Conservation (phyloP, 2,797 vertebrate genomes). For the Pangasius sanitwongsei region DNA sequence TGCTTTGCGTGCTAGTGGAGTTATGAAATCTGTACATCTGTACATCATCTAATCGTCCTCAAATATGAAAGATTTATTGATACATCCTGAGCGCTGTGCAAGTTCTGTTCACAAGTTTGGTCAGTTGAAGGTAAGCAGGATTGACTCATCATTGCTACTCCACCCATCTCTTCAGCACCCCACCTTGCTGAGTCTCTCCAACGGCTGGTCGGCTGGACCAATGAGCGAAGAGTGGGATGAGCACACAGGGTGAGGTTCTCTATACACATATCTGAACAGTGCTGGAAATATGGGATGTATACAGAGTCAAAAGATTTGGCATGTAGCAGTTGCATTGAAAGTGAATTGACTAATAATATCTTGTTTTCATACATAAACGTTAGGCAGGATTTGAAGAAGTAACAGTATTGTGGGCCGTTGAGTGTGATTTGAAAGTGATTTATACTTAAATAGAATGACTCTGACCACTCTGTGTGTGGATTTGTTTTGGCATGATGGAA, state of each 20-base stretch:
- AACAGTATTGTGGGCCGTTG: not conserved
- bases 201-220: constrained; percentile 3
- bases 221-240: not conserved
- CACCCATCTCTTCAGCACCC: constrained; percentile 27
- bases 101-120: not conserved
- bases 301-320: not conserved
- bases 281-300: not conserved
- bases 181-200: constrained; percentile 9
- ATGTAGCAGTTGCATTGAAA: not conserved
- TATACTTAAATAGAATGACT: not conserved
- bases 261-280: not conserved
- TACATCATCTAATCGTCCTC: not conserved
- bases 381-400: not conserved
- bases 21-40: not conserved
- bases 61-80: not conserved
- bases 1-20: not conserved
- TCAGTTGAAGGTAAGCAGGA: not conserved
- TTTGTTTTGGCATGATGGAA: constrained; percentile 4
- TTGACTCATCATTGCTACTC: constrained; percentile 30
- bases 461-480: not conserved
- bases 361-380: not conserved
- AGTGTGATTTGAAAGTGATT: not conserved
- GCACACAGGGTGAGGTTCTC: constrained; percentile 27
- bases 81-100: not conserved
- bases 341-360: not conserved